These are phyloP conservation scores for Ypsolopha sequella DNA, from an alignment of 2,888 invertebrate species.

Conservation along the genomic window DNA sequence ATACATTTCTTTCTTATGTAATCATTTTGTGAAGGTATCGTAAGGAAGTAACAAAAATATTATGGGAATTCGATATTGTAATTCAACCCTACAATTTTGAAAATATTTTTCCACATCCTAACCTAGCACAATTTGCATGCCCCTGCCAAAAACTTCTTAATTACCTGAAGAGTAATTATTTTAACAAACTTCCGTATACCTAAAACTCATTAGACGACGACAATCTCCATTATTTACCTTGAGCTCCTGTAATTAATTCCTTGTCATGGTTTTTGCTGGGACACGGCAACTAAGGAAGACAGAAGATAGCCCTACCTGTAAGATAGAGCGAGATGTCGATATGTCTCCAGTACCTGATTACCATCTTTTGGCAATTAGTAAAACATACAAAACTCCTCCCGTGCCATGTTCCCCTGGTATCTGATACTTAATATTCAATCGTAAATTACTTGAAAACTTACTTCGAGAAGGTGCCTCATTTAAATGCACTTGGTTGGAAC, in stretches of 20 bases:
- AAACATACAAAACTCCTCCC: slow-evolving; percentile 75
- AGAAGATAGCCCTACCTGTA: slow-evolving; percentile 13
- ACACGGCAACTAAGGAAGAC: slow-evolving; percentile 31
- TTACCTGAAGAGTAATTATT: slow-evolving; percentile 61
- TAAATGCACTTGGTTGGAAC: slow-evolving; percentile 44
- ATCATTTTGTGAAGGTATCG: no score
- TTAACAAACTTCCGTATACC: slow-evolving; percentile 27
- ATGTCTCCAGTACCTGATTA: slow-evolving; percentile 61
- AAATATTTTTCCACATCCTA: slow-evolving; percentile 38
- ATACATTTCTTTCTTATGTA: no score
- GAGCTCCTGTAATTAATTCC: slow-evolving; percentile 66
- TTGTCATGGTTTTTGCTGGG: slow-evolving; percentile 71
- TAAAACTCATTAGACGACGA: slow-evolving; percentile 66
- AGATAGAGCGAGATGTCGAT: slow-evolving; percentile 28
- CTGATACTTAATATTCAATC: slow-evolving; percentile 66
- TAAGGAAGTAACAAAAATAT: no score
- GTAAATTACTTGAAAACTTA: slow-evolving; percentile 68
- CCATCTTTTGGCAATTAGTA: slow-evolving; percentile 75
- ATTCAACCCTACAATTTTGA: background rate
- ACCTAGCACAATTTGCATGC: slow-evolving; percentile 35
- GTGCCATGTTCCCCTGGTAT: slow-evolving; percentile 67
- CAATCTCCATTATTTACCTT: slow-evolving; percentile 71
- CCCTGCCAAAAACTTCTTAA: slow-evolving; percentile 49
- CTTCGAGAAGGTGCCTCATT: slow-evolving; percentile 53
- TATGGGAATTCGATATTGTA: no score